A percentile compares a stretch with the other conserved stretches of the same genome.
These are phyloP conservation scores for Danio choprae DNA, from an alignment of 2,797 vertebrate species.

Conservation along the genomic window DNA sequence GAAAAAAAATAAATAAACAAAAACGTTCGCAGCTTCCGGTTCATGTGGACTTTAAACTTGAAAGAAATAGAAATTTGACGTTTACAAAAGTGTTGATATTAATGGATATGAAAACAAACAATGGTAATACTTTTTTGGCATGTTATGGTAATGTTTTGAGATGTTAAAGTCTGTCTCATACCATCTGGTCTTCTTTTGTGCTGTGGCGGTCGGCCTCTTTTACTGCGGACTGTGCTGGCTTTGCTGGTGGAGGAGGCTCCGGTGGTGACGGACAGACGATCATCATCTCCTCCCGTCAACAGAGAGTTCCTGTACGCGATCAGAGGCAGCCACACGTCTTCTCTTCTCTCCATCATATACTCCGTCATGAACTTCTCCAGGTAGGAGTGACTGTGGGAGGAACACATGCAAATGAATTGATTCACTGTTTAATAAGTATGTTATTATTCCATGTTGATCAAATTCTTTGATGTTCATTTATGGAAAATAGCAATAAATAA, in stretches of 20 bases:
- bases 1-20: no score
- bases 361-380: constrained; percentile 98
- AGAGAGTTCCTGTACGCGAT: constrained; percentile 98
- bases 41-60: no score
- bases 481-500: no score
- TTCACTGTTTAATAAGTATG: no score
- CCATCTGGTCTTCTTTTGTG: constrained; percentile 93
- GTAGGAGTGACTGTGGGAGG: constrained; percentile 87
- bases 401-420: no score
- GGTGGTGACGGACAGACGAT: constrained; percentile 92
- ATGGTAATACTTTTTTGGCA: no score
- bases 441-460: no score
- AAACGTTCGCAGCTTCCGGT: no score
- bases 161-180: constrained; percentile 41
- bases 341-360: constrained; percentile 97
- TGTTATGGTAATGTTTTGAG: background rate
- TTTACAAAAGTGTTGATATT: no score
- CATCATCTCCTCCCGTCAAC: constrained; percentile 92
- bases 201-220: constrained; percentile 92
- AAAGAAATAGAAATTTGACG: no score
- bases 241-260: constrained; percentile 90
- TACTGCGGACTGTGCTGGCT: constrained; percentile 93
- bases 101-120: no score
- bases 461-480: no score
- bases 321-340: constrained; percentile 98